Evolutionary conservation across 92 coral and sea anemone species (phyloP).

Genomic region (Muricea muricata): DNA sequence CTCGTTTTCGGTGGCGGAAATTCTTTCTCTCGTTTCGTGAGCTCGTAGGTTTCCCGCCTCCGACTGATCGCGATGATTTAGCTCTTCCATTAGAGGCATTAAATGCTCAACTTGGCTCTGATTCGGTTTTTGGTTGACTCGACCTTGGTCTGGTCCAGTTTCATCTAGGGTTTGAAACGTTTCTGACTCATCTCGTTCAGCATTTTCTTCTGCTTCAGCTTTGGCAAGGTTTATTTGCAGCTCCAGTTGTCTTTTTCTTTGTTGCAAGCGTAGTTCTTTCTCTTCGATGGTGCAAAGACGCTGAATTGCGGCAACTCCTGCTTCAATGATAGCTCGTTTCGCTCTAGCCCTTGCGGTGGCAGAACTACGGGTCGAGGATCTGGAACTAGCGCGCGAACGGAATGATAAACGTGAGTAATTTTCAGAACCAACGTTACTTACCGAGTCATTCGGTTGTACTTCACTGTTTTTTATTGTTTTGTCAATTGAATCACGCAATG

Average conservation of each 20-base stretch:
- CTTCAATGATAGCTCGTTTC: conserved; percentile 42
- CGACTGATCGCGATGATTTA: background rate
- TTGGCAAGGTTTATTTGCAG: conserved; percentile 57
- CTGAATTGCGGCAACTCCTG: conserved; percentile 42
- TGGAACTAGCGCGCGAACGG: background rate
- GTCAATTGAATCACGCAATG: background rate
- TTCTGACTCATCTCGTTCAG: background rate
- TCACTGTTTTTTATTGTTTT: background rate
- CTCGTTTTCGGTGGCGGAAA: background rate
- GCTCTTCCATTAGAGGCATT: background rate
- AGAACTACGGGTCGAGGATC: background rate
- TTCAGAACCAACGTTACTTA: background rate
- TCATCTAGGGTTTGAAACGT: background rate
- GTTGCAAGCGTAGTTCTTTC: conserved; percentile 57
- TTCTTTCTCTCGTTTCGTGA: background rate
- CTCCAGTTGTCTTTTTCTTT: conserved; percentile 48
- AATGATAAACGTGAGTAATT: background rate
- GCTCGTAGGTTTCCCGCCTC: background rate
- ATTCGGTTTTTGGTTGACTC: background rate
- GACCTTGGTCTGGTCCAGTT: background rate
- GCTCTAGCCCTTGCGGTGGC: conserved; percentile 5
- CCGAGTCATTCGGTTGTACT: background rate
- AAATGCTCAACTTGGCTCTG: background rate
- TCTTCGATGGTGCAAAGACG: conserved; percentile 49
- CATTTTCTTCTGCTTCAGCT: conserved; percentile 57